Base-by-base conservation (phyloP, 2,888 invertebrate genomes). In the Aleiodes leptofemur region DNA sequence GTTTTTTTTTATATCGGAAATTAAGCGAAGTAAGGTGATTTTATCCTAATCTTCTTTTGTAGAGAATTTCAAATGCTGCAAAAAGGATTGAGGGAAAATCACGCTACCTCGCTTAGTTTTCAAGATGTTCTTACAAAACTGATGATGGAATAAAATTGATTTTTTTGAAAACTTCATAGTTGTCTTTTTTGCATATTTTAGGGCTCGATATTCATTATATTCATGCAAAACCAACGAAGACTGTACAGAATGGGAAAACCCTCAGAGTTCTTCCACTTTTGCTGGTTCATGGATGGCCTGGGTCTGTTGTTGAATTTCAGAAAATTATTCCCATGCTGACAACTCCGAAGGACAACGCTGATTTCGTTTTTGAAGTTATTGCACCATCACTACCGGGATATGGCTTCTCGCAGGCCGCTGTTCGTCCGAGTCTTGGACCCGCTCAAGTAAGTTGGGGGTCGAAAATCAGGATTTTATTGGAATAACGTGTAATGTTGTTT, bases 231-330 rank as follows among this genome's bases (percentile, higher is more conserved):
- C 94, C 95, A 0, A 84, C 88, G 31, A 84, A 79, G 53, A 50
- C 86, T 1, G 76, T 83, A 72, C 59, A 88, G 77, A 77, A 87
- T 23, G 90, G 77, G 1, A 83, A 85, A 80, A 89, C 89, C 55
- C n/a, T 90, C 50, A 90, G 90, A 80, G 91, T 93, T 2, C 80
- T 94, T 0, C 96, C 96, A 0, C 79, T 97, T 9, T 86, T 97
- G 4, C 74, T 97, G 61, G 86, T 95, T 14, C 96, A 97, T 81
- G 96, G 97, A 23, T 97, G 97, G 97, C 97, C 97, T 0, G 95
- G 96, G 2, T 95, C 95, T 0, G 89, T 96, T 1, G 91, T 94
- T 4, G 96, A 97, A 88, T 96, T 96, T 87, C 94, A 95, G 84
- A 94, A 94, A 72, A 87, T 95, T 16, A 93, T 96, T 72, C 95